Evolutionary conservation across 2,113 vertebrate genomes (phyloP).

Genomic region (Mirza zaza): DNA sequence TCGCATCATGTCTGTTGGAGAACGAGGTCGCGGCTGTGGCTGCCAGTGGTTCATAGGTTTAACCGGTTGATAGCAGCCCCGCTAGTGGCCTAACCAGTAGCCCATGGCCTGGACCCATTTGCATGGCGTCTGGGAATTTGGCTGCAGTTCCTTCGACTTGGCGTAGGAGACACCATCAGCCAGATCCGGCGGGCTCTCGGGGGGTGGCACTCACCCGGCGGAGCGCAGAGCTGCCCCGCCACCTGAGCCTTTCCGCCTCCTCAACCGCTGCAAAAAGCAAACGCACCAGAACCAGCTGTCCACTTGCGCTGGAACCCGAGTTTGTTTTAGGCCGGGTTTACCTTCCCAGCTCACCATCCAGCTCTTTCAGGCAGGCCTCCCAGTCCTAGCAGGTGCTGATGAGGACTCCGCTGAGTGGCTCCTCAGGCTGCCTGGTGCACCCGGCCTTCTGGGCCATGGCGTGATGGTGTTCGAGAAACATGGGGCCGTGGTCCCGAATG

Average conservation of each 20-base stretch:
- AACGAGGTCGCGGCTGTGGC: background rate
- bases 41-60: background rate
- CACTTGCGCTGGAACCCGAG: background rate
- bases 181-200: background rate
- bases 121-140: background rate
- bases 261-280: background rate
- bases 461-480: background rate
- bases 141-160: background rate
- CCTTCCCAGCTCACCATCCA: background rate
- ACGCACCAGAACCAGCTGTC: accelerated
- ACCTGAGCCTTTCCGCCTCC: accelerated
- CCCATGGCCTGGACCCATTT: background rate
- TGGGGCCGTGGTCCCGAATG: background rate
- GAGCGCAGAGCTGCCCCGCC: background rate
- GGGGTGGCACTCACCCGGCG: background rate
- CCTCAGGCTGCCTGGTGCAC: background rate
- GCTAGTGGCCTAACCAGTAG: background rate
- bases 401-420: background rate
- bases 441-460: background rate
- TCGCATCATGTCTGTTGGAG: background rate
- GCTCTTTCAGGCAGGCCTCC: background rate
- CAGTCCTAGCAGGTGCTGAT: background rate
- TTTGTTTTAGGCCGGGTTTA: background rate
- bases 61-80: background rate
- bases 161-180: background rate